Conservation (phyloP, 2,888 invertebrate species). For the Stomorhina lunata region DNA sequence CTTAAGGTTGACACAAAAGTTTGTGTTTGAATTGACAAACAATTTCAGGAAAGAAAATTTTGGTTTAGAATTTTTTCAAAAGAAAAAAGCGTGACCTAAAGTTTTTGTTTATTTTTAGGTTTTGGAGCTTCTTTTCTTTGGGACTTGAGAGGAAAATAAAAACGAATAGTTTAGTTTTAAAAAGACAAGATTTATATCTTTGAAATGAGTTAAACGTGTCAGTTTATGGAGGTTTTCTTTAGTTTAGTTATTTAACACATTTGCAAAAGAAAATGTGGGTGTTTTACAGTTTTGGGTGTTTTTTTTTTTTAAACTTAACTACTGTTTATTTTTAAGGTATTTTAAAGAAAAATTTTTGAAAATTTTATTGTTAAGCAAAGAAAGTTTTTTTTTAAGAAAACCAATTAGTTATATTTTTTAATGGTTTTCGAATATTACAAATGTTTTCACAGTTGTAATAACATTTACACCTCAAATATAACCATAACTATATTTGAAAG, state of each 20-base stretch:
- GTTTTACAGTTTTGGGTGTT: conserved; percentile 15
- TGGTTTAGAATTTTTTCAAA: conserved; percentile 36
- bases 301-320: too few relatives aligned
- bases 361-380: too few relatives aligned
- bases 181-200: conserved; percentile 58
- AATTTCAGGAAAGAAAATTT: conserved; percentile 31
- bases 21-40: conserved; percentile 60
- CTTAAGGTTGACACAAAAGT: conserved; percentile 55
- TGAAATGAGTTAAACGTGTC: conserved; percentile 65
- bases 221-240: conserved; percentile 36
- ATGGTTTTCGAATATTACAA: conserved; percentile 6
- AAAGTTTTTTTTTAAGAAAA: conserved; percentile 17
- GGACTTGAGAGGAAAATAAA: background rate
- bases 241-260: background rate
- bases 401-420: conserved; percentile 37
- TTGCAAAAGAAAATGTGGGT: conserved; percentile 46
- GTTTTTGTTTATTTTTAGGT: conserved; percentile 19
- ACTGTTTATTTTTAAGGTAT: conserved; percentile 34
- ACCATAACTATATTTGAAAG: conserved; percentile 12
- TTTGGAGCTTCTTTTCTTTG: background rate
- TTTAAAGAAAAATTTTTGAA: too few relatives aligned
- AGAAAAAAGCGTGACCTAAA: conserved; percentile 61
- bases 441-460: conserved; percentile 39
- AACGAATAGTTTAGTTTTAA: conserved; percentile 32
- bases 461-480: conserved; percentile 52